Conservation (phyloP, 1,140 invertebrate genomes). For the Zaprionus tsacasi region DNA sequence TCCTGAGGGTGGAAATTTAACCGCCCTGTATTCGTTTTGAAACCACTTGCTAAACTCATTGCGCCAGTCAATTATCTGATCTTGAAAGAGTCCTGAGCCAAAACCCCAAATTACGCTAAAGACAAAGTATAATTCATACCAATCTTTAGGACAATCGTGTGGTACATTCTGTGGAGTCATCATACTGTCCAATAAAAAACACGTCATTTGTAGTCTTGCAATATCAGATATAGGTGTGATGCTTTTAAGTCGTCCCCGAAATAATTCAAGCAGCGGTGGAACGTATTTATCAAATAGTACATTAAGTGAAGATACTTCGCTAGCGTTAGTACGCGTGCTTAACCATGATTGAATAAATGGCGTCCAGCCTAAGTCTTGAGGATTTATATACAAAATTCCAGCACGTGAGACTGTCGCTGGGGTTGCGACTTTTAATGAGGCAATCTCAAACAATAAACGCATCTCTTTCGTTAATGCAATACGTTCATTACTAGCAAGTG, state of each 20-base stretch:
- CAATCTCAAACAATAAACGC: conserved; percentile 96
- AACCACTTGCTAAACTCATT: conserved; percentile 93
- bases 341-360: conserved; percentile 95
- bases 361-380: conserved; percentile 94
- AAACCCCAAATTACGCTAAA: conserved; percentile 97
- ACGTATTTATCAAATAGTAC: conserved; percentile 98
- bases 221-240: conserved; percentile 96
- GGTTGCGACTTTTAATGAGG: conserved; percentile 94
- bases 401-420: conserved; percentile 97
- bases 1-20: conserved; percentile 92
- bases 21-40: conserved; percentile 94
- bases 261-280: conserved; percentile 91
- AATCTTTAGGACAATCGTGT: conserved; percentile 94
- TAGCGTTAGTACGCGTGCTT: conserved; percentile 89
- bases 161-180: conserved; percentile 92
- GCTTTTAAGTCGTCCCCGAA: conserved; percentile 92
- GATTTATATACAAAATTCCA: conserved; percentile 92
- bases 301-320: conserved; percentile 91
- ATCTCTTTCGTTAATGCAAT: conserved; percentile 95
- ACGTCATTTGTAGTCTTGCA: conserved; percentile 94
- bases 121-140: conserved; percentile 97
- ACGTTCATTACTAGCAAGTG: conserved; percentile 96
- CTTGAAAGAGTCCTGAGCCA: conserved; percentile 94
- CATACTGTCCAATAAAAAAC: conserved; percentile 93
- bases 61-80: conserved; percentile 94